Conservation (phyloP, 2,113 vertebrate species). For the Myrmecophaga tridactyla region DNA sequence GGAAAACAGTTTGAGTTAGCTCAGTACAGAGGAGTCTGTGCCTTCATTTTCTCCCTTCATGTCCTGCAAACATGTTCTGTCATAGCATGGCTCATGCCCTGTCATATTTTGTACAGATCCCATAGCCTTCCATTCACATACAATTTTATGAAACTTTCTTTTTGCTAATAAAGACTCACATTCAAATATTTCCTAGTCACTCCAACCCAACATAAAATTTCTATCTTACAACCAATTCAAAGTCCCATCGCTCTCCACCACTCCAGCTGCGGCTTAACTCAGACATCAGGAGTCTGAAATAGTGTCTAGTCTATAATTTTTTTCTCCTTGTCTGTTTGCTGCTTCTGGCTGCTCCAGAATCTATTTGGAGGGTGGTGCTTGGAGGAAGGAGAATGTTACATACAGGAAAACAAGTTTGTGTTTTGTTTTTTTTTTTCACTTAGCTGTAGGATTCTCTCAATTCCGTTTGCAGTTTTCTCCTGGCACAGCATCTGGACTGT, state of each 20-base stretch:
- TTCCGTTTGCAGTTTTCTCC: not conserved
- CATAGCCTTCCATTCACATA: not conserved
- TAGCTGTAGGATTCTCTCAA: not conserved
- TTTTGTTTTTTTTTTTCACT: too few species aligned
- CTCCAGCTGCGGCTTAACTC: not conserved
- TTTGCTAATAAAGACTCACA: not conserved
- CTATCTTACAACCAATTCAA: not conserved
- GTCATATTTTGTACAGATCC: not conserved
- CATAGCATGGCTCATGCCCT: rapidly evolving
- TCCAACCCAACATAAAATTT: not conserved
- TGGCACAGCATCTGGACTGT: not conserved
- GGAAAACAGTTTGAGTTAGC: not conserved
- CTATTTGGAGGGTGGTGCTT: not conserved
- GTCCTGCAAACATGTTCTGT: not conserved
- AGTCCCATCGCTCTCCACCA: too few species aligned
- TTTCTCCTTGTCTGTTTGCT: not conserved
- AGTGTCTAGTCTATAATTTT: not conserved
- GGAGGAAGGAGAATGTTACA: not conserved
- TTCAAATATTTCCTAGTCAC: not conserved
- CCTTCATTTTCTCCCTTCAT: not conserved
- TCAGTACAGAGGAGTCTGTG: not conserved
- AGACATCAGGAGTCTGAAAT: not conserved
- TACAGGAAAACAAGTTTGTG: not conserved
- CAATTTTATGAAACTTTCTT: not conserved
- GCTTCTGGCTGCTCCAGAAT: not conserved